A percentile compares a stretch with the other conserved stretches of the same genome.
phyloP scores from a whole-genome alignment of 2,113 vertebrate genomes.

The Garra rufa region DNA sequence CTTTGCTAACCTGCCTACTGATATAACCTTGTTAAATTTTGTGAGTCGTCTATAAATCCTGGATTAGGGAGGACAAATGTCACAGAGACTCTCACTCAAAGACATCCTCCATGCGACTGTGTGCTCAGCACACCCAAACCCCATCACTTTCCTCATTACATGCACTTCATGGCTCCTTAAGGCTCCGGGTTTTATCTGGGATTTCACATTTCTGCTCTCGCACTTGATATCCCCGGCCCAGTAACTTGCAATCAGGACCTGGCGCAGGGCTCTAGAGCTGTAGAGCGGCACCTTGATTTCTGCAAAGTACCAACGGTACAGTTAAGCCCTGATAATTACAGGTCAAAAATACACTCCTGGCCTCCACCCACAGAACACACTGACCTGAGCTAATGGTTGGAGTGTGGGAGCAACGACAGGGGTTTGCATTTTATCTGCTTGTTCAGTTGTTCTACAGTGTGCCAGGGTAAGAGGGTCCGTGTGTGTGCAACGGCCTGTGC shows the following conservation, averaged over 20 bases:
- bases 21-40: constrained; percentile 69
- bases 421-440: constrained; percentile 46
- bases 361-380: constrained; percentile 59
- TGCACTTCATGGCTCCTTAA: constrained; percentile 73
- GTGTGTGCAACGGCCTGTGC: constrained; percentile 7
- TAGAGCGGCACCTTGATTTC: constrained; percentile 73
- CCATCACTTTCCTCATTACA: constrained; percentile 78
- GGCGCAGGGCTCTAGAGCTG: constrained; percentile 64
- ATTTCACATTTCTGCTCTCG: constrained; percentile 75
- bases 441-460: constrained; percentile 51
- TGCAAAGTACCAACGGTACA: constrained; percentile 65
- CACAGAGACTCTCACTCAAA: constrained; percentile 64
- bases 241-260: constrained; percentile 70
- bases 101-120: constrained; percentile 52
- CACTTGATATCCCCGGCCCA: constrained; percentile 73
- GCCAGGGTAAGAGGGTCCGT: constrained; percentile 29
- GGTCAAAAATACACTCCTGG: constrained; percentile 67
- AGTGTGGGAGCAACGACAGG: constrained; percentile 32
- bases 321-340: constrained; percentile 73
- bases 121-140: constrained; percentile 68
- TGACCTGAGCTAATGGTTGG: constrained; percentile 65
- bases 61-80: constrained; percentile 75
- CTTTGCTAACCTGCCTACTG: constrained; percentile 63
- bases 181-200: constrained; percentile 75
- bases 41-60: constrained; percentile 69